Evolutionary conservation across 2,113 vertebrate genomes (phyloP).

Genomic region (Microtus ochrogaster): DNA sequence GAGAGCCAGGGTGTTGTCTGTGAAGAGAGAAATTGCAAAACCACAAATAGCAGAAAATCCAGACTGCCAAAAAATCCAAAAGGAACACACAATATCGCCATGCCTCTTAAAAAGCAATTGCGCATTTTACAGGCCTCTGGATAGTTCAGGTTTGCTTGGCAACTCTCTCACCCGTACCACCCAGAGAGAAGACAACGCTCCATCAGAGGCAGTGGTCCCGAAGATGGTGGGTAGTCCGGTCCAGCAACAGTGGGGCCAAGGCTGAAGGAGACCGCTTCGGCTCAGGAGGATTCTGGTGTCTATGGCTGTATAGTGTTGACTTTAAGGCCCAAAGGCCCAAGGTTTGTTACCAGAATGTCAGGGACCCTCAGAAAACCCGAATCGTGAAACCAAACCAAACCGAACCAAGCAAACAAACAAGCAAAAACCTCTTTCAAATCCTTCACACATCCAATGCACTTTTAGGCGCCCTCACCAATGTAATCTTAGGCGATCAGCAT

Average conservation of each 20-base stretch:
- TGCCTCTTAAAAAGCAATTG: constrained; percentile 83
- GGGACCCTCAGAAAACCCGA: neutral
- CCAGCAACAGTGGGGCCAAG: neutral
- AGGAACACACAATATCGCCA: constrained; percentile 80
- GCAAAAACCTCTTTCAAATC: neutral
- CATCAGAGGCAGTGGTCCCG: constrained; percentile 52
- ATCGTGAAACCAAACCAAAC: neutral
- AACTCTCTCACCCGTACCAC: constrained; percentile 75
- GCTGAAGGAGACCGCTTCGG: neutral
- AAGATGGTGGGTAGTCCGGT: neutral
- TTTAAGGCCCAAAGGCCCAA: neutral
- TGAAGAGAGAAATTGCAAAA: constrained; percentile 82
- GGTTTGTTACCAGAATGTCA: constrained; percentile 2
- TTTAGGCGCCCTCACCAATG: neutral
- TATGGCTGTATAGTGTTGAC: neutral
- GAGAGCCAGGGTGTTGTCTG: constrained; percentile 81
- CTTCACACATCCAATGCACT: neutral
- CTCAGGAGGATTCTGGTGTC: neutral
- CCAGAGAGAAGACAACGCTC: constrained; percentile 79
- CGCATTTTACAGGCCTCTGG: constrained; percentile 79
- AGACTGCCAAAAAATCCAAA: constrained; percentile 80
- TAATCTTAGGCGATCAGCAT: neutral
- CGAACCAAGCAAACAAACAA: neutral
- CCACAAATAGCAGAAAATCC: constrained; percentile 82
- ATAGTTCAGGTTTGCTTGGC: constrained; percentile 80